These are phyloP conservation scores for Empis stercorea DNA, from an alignment of 2,888 invertebrate genomes.

Conservation along the genomic window DNA sequence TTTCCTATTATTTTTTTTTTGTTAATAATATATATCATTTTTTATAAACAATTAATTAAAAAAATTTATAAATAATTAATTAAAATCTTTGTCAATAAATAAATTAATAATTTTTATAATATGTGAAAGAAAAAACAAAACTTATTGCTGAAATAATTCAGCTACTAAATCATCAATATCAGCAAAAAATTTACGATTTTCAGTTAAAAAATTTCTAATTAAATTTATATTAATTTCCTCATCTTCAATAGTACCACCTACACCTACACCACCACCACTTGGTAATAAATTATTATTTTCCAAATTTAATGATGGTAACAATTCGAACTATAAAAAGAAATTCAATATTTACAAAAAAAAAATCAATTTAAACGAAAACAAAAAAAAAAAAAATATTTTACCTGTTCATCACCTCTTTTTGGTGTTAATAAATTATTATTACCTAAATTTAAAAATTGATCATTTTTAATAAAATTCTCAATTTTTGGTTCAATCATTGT, in stretches of 20 bases:
- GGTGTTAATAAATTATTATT: slow-evolving; percentile 6
- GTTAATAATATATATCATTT: too few relatives aligned
- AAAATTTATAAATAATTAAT: too few relatives aligned
- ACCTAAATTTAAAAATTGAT: slow-evolving; percentile 8
- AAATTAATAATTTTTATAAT: background rate
- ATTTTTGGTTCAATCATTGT: too few relatives aligned
- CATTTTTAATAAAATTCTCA: background rate
- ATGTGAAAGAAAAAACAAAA: too few relatives aligned
- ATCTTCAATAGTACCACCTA: background rate
- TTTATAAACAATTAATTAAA: too few relatives aligned
- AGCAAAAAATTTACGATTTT: slow-evolving; percentile 3
- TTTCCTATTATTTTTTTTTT: too few relatives aligned
- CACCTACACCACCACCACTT: background rate
- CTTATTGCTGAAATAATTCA: slow-evolving; percentile 3
- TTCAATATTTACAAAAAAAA: too few relatives aligned
- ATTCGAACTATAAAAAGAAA: too few relatives aligned
- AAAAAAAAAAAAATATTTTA: too few relatives aligned
- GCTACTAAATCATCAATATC: slow-evolving; percentile 6
- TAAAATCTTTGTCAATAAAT: too few relatives aligned
- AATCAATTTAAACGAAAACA: background rate
- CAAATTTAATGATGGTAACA: too few relatives aligned
- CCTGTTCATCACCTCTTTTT: slow-evolving; percentile 2
- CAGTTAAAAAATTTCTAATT: slow-evolving; percentile 3
- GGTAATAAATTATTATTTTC: too few relatives aligned
- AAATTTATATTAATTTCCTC: slow-evolving; percentile 4